These are phyloP conservation scores for Mesodorylaimus sp. DNA, from an alignment of 2,888 invertebrate genomes.

Conservation along the genomic window DNA sequence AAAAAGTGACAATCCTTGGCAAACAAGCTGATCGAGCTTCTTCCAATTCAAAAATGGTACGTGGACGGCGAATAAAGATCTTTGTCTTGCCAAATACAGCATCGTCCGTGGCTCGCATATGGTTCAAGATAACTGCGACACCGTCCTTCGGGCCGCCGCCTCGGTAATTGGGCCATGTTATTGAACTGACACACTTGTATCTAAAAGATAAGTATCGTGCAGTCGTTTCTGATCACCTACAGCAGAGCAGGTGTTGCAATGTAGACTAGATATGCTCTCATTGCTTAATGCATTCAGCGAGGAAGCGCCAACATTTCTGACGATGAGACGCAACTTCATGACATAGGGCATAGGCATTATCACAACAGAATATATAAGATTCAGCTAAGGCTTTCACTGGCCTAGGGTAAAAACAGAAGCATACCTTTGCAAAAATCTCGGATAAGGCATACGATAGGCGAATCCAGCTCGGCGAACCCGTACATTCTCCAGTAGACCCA, in stretches of 20 bases:
- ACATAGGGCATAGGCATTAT: no score
- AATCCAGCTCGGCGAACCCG: constrained; percentile 87
- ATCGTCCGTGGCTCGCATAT: constrained; percentile 55
- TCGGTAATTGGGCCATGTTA: constrained; percentile 90
- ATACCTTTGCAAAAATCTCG: constrained; percentile 65
- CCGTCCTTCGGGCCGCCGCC: constrained; percentile 59
- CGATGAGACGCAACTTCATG: no score
- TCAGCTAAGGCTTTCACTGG: no score
- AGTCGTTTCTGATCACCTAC: no score
- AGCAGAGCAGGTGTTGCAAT: no score
- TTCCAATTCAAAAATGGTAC: constrained; percentile 72
- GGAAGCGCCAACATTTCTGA: no score
- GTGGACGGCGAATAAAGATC: constrained; percentile 78
- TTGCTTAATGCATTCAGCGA: no score
- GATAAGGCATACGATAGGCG: constrained; percentile 82
- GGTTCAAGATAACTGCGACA: constrained; percentile 60
- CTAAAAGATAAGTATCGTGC: constrained; percentile 40
- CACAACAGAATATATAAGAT: no score
- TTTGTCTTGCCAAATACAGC: constrained; percentile 88
- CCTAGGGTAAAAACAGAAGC: no score
- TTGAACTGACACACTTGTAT: constrained; percentile 86
- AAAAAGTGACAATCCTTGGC: constrained; percentile 68
- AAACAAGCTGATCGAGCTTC: constrained; percentile 63
- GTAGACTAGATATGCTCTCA: no score
- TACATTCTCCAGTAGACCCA: constrained; percentile 84